Evolutionary conservation across 1,140 invertebrate genomes (phyloP), one percentile per base, ranked within the genome.

Genomic region (Nautilus pompilius): DNA sequence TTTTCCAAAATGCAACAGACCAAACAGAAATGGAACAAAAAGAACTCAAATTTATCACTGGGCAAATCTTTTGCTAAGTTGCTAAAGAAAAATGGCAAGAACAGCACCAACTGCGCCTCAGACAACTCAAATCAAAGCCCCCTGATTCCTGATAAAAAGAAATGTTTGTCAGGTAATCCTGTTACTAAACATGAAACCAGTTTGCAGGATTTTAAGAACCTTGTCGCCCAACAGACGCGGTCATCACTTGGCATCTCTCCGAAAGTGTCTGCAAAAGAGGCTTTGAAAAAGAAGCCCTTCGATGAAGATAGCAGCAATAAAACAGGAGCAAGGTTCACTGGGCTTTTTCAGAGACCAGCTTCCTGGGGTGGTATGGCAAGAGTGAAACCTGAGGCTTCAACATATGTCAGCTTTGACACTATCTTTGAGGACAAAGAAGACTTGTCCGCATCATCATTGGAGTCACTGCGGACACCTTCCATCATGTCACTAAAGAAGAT

Each of bases 381-480:
- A 24, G 49, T 53, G 13, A 53, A 53, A 15, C 49, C 49, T 5
- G 29, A 53, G 24, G 29, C 74, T 4, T 79, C 77, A 3, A 77
- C 75, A 3, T 79, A 77, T 60, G 76, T 79, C 36, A 65, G 73
- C 29, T 79, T 79, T 72, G 77, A 79, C 65, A 71, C 76, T 4
- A 78, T 79, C 32, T 77, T 76, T 59, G 77, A 79, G 57, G 69
- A 72, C 48, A 68, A 69, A n/a, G 77, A 79, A 56, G 73, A 73
- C 53, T 67, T 75, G 32, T 24, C 33, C 4, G 22, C 49, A 17
- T 45, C 34, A 0, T 53, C 56, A 26, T 26, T 62, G 15, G 73
- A 79, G 30, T 71, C 72, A 15, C 62, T 73, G 17, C 68, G 72
- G 54, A 66, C 65, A 17, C 66, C 46, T 10, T 73, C 75, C 5